Evolutionary conservation across 2,888 invertebrate genomes (phyloP).

Genomic region (Carabus problematicus): DNA sequence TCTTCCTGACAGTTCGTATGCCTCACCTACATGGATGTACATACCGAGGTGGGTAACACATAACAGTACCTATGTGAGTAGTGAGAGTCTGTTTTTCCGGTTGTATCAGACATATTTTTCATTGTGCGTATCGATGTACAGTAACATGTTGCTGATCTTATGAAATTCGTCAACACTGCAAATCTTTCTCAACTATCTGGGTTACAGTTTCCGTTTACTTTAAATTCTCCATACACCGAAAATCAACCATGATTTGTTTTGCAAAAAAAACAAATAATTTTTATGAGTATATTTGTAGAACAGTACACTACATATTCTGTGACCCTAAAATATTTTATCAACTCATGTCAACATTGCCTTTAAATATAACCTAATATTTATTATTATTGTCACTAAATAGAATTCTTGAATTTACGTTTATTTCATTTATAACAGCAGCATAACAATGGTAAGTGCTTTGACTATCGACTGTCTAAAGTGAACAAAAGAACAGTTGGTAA

Average conservation of each 20-base stretch:
- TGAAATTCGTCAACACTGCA: conserved; percentile 8
- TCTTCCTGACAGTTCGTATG: conserved; percentile 27
- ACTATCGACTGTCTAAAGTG: no score
- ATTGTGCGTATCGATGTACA: background rate
- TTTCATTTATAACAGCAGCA: no score
- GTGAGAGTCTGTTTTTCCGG: conserved; percentile 25
- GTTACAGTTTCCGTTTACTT: conserved; percentile 31
- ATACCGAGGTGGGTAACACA: background rate
- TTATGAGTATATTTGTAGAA: conserved; percentile 11
- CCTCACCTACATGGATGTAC: conserved; percentile 29
- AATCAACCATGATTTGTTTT: background rate
- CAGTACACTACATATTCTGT: background rate
- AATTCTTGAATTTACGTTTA: no score
- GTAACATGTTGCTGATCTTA: background rate
- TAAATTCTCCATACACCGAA: background rate
- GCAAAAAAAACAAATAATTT: conserved; percentile 5
- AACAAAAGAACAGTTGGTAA: no score
- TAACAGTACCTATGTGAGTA: conserved; percentile 6
- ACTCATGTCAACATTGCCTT: no score
- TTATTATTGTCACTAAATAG: no score
- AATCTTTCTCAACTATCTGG: conserved; percentile 12
- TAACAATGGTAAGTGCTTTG: no score
- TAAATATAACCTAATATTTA: no score
- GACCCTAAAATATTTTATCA: no score
- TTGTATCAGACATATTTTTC: conserved; percentile 11